Base-by-base conservation (phyloP, 2,888 invertebrate species). In the Heliconius charithonia region DNA sequence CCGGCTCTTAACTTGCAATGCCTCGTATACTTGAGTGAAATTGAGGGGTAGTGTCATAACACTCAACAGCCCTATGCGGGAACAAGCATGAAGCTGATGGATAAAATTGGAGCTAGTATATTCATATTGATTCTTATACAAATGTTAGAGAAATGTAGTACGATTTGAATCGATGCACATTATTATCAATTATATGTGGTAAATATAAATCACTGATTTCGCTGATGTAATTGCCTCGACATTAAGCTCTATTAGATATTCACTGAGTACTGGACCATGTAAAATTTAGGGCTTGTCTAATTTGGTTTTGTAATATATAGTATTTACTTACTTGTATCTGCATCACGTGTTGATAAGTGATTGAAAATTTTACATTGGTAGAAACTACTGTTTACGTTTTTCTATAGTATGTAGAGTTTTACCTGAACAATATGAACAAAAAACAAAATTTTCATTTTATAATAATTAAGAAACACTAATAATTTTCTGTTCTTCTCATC, bases 191-290 rank as follows among this genome's bases (percentile, higher is more conserved):
- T 79, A 81, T 78, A 78, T 67, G 76, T 73, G 70, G 72, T 59
- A 29, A 75, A 79, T 67, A 77, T 79, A 77, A 82, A 82, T 81
- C 79, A 78, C 27, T 74, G 74, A 74, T 77, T 74, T 62, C 29
- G 82, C 82, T 81, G 74, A 79, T 80, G 78, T 77, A 76, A 80
- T 80, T 79, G 79, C 56, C 79, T 67, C 79, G 37, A 76, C 75
- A 76, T 78, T 79, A 75, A 66, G 81, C 75, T 63, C 76, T 76
- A 78, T 75, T 75, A 32, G 63, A 41, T 77, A 79, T 67, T 77
- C 77, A 77, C 73, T 73, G 79, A 56, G 72, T 69, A 77, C 29
- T 77, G 45, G 69, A 65, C 77, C 29, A 75, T 51, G 63, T 71
- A 77, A 77, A 77, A 69, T 79, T 77, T 27, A 74, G 63, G 63